phyloP scores from a whole-genome alignment of 2,888 invertebrate genomes.

The Andrena trimmerana region DNA sequence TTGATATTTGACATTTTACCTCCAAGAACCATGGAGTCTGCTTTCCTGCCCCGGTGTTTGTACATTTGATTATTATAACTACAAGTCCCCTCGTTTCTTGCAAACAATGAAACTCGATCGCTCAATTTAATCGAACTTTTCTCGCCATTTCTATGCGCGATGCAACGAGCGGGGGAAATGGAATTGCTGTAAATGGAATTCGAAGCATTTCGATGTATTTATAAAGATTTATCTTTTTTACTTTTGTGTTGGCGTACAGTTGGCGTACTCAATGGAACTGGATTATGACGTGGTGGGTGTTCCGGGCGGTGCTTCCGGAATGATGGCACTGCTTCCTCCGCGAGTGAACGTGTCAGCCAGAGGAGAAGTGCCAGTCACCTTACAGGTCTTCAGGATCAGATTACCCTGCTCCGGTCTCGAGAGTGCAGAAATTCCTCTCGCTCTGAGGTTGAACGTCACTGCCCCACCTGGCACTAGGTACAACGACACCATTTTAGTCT shows the following conservation, averaged over 20 bases:
- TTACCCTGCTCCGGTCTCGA: slow-evolving; percentile 93
- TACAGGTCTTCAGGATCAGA: slow-evolving; percentile 91
- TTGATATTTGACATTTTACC: background rate
- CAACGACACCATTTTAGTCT: slow-evolving; percentile 90
- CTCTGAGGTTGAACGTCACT: slow-evolving; percentile 93
- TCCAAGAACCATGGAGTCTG: background rate
- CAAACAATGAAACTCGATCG: too few relatives aligned
- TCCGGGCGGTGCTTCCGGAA: slow-evolving; percentile 75
- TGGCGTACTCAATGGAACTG: slow-evolving; percentile 92
- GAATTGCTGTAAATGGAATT: background rate
- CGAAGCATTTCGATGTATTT: background rate
- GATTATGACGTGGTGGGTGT: slow-evolving; percentile 89
- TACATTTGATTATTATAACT: background rate
- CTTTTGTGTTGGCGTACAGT: slow-evolving; percentile 84
- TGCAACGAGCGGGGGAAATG: background rate
- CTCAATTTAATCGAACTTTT: too few relatives aligned
- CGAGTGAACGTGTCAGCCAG: slow-evolving; percentile 93
- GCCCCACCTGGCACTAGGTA: slow-evolving; percentile 89
- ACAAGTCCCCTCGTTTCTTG: too few relatives aligned
- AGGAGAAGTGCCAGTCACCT: slow-evolving; percentile 92
- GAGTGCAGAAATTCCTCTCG: slow-evolving; percentile 93
- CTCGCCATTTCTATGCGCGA: background rate
- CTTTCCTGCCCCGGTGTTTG: background rate
- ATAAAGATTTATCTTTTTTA: slow-evolving; percentile 10
- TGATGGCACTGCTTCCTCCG: slow-evolving; percentile 90